phyloP scores from a whole-genome alignment of 2,888 invertebrate species.

The Thecocarcelia acutangulata region DNA sequence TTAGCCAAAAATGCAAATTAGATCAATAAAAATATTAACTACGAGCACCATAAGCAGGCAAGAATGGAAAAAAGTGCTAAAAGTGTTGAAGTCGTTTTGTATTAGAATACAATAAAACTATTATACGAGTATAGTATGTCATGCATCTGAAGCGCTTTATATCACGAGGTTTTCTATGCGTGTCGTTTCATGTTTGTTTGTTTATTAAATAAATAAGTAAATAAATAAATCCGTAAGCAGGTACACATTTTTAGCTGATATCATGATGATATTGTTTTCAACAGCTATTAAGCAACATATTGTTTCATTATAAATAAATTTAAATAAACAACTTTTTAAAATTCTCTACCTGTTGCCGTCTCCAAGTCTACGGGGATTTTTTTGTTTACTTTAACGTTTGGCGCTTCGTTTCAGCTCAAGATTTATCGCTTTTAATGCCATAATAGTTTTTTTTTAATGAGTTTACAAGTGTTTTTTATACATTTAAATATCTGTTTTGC shows the following conservation, averaged over 20 bases:
- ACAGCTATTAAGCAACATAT: conserved; percentile 1
- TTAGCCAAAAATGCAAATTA: conserved; percentile 4
- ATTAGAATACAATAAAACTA: background rate
- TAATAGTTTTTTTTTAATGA: conserved; percentile 34
- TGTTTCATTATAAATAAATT: background rate
- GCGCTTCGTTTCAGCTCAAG: conserved; percentile 15
- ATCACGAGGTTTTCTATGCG: conserved; percentile 39
- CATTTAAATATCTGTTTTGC: conserved; percentile 2
- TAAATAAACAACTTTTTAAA: conserved; percentile 43
- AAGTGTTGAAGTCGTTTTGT: conserved; percentile 10
- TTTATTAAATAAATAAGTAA: background rate
- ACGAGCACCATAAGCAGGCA: too few species aligned
- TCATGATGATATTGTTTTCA: conserved; percentile 17
- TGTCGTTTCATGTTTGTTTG: background rate
- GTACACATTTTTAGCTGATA: conserved; percentile 26
- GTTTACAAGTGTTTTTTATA: conserved; percentile 10
- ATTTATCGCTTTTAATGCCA: conserved; percentile 51
- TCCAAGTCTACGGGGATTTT: conserved; percentile 63
- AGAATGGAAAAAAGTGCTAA: conserved; percentile 10
- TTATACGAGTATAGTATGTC: too few species aligned
- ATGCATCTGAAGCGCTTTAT: conserved; percentile 5
- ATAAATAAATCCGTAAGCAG: too few species aligned
- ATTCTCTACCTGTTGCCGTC: conserved; percentile 50
- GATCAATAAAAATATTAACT: background rate
- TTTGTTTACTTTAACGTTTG: conserved; percentile 9